Conservation (phyloP, 1,140 invertebrate genomes). For the Yoshiicerus persimilis region DNA sequence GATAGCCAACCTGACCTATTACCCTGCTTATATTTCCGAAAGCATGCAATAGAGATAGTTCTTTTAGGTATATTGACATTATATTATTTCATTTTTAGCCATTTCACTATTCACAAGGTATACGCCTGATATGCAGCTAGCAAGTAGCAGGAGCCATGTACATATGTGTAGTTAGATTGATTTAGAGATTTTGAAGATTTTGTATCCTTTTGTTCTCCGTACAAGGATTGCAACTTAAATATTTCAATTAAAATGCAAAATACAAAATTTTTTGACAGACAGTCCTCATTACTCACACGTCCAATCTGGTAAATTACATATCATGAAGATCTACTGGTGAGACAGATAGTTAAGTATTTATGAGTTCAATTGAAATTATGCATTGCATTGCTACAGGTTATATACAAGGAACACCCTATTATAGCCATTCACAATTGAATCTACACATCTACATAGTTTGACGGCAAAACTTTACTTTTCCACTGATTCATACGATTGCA, state of each 20-base stretch:
- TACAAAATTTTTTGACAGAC: background rate
- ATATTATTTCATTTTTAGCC: background rate
- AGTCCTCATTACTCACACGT: background rate
- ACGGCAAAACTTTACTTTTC: too few species aligned
- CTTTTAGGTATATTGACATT: background rate
- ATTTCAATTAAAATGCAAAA: slow-evolving; percentile 1
- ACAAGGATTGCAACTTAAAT: background rate
- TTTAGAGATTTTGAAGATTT: too few species aligned
- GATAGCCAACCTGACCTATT: background rate
- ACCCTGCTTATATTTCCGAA: background rate
- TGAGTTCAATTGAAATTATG: background rate
- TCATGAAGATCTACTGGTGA: background rate
- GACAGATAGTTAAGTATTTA: background rate
- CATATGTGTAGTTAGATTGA: background rate
- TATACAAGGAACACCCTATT: background rate
- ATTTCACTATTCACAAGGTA: background rate
- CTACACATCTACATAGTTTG: background rate
- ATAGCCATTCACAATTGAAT: background rate
- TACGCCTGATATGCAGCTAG: too few species aligned
- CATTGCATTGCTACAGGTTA: background rate
- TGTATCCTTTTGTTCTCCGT: background rate
- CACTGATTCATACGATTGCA: too few species aligned
- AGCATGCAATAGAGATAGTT: background rate
- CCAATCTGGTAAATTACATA: background rate
- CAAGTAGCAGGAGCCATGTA: background rate